These are phyloP conservation scores for Chunga burmeisteri DNA, from an alignment of 2,113 vertebrate genomes.

Conservation along the genomic window DNA sequence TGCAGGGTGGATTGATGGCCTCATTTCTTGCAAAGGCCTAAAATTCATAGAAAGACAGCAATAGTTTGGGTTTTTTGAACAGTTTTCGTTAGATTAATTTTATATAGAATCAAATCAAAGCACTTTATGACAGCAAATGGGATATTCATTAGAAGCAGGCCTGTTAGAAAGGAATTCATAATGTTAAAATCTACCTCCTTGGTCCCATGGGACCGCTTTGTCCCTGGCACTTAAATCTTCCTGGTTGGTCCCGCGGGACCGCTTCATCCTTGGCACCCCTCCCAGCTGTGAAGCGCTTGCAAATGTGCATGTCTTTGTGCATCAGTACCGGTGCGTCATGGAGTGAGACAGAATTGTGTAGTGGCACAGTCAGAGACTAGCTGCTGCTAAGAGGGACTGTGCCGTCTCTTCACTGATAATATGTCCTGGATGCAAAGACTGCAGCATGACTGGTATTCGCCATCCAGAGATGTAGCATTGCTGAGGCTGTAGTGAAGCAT, in stretches of 20 bases:
- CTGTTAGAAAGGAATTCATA: not conserved
- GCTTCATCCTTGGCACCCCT: not conserved
- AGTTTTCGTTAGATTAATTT: not conserved
- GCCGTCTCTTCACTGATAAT: not conserved
- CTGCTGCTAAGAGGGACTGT: not conserved
- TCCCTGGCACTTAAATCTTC: not conserved
- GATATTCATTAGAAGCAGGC: not conserved
- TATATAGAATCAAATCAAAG: not conserved
- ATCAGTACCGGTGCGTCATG: fast-evolving
- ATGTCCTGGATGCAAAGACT: not conserved
- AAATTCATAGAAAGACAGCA: not conserved
- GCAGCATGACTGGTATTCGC: not conserved
- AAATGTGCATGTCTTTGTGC: not conserved
- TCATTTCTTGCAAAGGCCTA: not conserved
- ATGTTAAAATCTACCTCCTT: not conserved
- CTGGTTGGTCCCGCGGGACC: not conserved
- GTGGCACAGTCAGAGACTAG: not conserved
- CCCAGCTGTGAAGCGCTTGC: not conserved
- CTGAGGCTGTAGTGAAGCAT: not conserved
- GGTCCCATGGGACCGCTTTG: not conserved
- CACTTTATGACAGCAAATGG: not conserved
- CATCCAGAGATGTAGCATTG: not conserved
- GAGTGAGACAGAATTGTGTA: not conserved
- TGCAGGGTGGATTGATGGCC: not conserved
- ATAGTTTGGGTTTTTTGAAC: not conserved